Base-by-base conservation (phyloP, 2,888 invertebrate species). In the Neria commutata region DNA sequence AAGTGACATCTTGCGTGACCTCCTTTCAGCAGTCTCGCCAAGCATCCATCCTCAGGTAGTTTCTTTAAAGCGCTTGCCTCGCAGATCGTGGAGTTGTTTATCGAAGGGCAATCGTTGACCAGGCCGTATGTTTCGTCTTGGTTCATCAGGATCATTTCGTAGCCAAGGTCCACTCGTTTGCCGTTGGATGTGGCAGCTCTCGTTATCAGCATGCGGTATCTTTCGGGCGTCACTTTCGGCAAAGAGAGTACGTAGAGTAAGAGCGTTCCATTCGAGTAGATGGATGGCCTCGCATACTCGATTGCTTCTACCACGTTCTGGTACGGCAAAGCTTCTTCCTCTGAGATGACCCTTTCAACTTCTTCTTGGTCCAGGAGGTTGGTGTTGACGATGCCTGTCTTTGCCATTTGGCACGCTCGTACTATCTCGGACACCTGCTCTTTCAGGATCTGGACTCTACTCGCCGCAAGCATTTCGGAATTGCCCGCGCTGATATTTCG, bases 271-370 rank as follows among this genome's bases (percentile, higher is more conserved):
- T 62, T 66, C 19, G 56, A 49, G 3, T 60, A 47, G 10, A 63
- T 54, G 8, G 34, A 29, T 29, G 29, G 29, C 11, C 11, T 29
- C 11, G 29, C 11, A 11, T 29, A 29, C 29, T 29, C 29, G 1
- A 64, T 46, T 2, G 60, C 64, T 23, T 64, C 58, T 8, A 62
- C 52, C 24, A 54, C 58, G 19, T 66, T 64, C 3, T 10, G 24
- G 16, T 61, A 63, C 2, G 61, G 60, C n/a, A 64, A 51, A 1
- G 61, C 62, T 33, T 64, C 58, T 1, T 56, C n/a, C 24, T 61
- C 58, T 1, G 37, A 46, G 17, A 54, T 25, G 3, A 56, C n/a
- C 14, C 26, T 17, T n/a, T 21, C 16, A 17, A 60, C 53, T 50
- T 58, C 60, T 17, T 57, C 29, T 16, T 5, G 11, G 17, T 59